phyloP scores from a whole-genome alignment of 2,888 invertebrate species.

The Epistrophella euchroma region DNA sequence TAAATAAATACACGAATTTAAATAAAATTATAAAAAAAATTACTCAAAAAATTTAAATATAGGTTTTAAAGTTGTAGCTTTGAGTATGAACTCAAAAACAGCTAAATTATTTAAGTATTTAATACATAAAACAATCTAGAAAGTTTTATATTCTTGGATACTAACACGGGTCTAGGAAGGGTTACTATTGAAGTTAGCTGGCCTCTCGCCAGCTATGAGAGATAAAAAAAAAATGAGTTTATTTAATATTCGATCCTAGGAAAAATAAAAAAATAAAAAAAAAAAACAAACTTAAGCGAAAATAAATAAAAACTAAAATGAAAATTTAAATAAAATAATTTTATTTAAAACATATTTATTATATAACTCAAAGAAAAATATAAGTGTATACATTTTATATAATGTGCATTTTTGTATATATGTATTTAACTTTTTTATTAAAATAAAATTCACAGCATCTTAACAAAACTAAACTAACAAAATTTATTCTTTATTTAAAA shows the following conservation, averaged over 20 bases:
- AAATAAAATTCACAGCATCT: constrained; percentile 76
- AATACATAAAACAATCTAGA: no score
- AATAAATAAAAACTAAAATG: constrained; percentile 20
- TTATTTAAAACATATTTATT: constrained; percentile 52
- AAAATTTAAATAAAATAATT: constrained; percentile 59
- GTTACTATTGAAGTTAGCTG: no score
- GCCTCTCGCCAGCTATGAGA: no score
- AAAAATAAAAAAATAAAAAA: background rate
- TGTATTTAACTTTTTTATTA: constrained; percentile 28
- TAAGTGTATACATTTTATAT: constrained; percentile 40
- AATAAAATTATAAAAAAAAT: no score
- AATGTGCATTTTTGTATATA: constrained; percentile 19
- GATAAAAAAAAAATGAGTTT: no score
- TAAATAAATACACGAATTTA: no score
- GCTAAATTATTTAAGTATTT: no score
- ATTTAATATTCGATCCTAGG: accelerated
- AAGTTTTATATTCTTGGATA: no score
- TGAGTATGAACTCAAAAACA: no score
- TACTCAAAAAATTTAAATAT: no score
- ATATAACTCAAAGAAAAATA: constrained; percentile 52
- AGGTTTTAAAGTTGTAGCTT: no score
- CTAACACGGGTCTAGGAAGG: no score
- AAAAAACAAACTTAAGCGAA: background rate
- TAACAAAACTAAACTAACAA: constrained; percentile 67
- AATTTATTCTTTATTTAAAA: constrained; percentile 34